Percentiles rank a stretch among this genome's conserved stretches.
Evolutionary conservation across 2,113 vertebrate genomes (phyloP).

Genomic region (Synchiropus splendidus): DNA sequence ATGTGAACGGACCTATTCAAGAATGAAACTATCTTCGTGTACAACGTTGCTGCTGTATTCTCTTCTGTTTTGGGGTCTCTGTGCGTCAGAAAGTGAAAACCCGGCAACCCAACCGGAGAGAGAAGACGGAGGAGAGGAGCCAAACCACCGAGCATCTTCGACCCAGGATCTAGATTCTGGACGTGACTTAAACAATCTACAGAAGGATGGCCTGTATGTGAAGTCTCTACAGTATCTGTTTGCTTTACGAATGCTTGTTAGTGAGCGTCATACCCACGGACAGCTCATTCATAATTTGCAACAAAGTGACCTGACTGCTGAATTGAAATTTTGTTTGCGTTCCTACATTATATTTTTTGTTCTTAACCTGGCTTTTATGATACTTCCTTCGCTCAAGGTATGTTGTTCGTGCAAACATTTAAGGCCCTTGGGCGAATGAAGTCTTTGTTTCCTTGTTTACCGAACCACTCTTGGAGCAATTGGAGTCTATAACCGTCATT

Average conservation of each 20-base stretch:
- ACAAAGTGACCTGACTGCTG: too few species aligned
- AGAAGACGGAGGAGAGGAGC: slow-evolving; percentile 8
- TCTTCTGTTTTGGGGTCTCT: slow-evolving; percentile 23
- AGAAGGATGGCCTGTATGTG: slow-evolving; percentile 16
- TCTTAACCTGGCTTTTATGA: too few species aligned
- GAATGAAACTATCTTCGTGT: slow-evolving; percentile 30
- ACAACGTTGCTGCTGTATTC: slow-evolving; percentile 11
- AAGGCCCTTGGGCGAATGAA: too few species aligned
- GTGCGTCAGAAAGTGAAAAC: slow-evolving; percentile 9
- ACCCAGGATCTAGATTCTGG: slow-evolving; percentile 2
- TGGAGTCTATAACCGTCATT: too few species aligned
- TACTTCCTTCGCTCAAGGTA: too few species aligned
- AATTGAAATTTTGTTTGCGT: too few species aligned
- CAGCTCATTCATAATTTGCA: too few species aligned
- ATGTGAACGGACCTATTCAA: slow-evolving; percentile 15
- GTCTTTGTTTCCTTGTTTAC: too few species aligned
- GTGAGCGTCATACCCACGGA: too few species aligned
- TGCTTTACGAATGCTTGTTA: background rate
- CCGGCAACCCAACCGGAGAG: slow-evolving; percentile 7
- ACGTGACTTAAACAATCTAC: background rate
- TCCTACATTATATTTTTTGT: too few species aligned
- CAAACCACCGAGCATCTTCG: slow-evolving; percentile 5
- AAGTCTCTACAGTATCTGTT: slow-evolving; percentile 26
- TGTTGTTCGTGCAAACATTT: too few species aligned
- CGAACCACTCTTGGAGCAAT: too few species aligned